These are phyloP conservation scores for Pogonomyrmex barbatus DNA, from an alignment of 1,140 invertebrate genomes.

Conservation along the genomic window DNA sequence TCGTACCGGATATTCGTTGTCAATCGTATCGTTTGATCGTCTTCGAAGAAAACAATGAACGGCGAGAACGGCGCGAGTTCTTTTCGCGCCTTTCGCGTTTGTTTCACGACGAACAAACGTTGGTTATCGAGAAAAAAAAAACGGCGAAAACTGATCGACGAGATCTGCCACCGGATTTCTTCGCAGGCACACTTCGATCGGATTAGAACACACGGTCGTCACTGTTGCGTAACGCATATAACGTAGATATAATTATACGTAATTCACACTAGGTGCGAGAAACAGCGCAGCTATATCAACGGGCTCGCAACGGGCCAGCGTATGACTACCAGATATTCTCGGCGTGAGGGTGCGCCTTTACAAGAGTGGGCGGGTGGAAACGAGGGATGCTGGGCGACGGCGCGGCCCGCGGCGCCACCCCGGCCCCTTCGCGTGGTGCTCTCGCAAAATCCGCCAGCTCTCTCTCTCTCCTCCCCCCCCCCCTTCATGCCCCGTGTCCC, in stretches of 20 bases:
- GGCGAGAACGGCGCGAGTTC: background rate
- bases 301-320: conserved; percentile 83
- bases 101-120: background rate
- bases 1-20: background rate
- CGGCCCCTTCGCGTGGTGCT: conserved; percentile 70
- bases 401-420: conserved; percentile 84
- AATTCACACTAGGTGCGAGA: conserved; percentile 47
- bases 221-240: conserved; percentile 30
- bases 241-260: conserved; percentile 45
- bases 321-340: conserved; percentile 85
- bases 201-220: conserved; percentile 41
- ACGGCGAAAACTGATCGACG: background rate
- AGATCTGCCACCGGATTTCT: background rate
- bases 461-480: background rate
- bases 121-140: background rate
- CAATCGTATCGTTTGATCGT: background rate
- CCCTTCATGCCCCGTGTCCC: conserved; percentile 25
- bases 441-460: conserved; percentile 72
- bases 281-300: conserved; percentile 67
- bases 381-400: conserved; percentile 86
- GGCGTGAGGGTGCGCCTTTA: conserved; percentile 83
- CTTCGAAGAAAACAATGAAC: background rate
- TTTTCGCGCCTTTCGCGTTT: conserved; percentile 12
- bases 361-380: conserved; percentile 75
- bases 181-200: conserved; percentile 17